Conservation (phyloP, 2,888 invertebrate genomes). For the Athalia circularis region DNA sequence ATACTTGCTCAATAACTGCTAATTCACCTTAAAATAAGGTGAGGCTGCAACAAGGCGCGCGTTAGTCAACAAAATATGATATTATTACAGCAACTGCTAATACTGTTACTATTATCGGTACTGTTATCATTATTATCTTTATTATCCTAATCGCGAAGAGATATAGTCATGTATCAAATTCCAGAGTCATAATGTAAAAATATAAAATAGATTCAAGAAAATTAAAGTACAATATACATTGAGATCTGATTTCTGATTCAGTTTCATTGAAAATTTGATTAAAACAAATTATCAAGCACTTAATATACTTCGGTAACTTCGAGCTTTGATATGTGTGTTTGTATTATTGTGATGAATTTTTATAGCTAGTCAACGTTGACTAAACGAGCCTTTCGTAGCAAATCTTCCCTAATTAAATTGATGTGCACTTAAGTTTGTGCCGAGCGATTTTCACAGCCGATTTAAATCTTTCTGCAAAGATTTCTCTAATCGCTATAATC, state of each 20-base stretch:
- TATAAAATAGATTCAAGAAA: neutral
- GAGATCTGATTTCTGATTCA: slow-evolving; percentile 8
- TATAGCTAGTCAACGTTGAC: slow-evolving; percentile 1
- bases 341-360: slow-evolving; percentile 17
- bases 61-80: slow-evolving; percentile 31
- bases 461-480: neutral
- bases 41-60: slow-evolving; percentile 29
- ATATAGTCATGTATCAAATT: slow-evolving; percentile 1
- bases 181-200: neutral
- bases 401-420: slow-evolving; percentile 24
- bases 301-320: neutral
- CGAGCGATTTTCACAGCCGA: neutral
- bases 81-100: slow-evolving; percentile 19
- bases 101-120: slow-evolving; percentile 16
- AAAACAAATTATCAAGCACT: neutral
- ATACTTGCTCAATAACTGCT: slow-evolving; percentile 42
- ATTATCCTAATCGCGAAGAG: neutral
- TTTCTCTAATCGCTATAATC: slow-evolving; percentile 12
- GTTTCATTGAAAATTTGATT: neutral
- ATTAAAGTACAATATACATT: neutral
- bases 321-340: slow-evolving; percentile 17
- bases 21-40: slow-evolving; percentile 26
- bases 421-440: slow-evolving; percentile 32
- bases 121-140: slow-evolving; percentile 10
- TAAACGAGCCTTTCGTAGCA: slow-evolving; percentile 20